These are phyloP conservation scores for Drosophila tanythrix DNA, from an alignment of 2,888 invertebrate species.

Conservation along the genomic window DNA sequence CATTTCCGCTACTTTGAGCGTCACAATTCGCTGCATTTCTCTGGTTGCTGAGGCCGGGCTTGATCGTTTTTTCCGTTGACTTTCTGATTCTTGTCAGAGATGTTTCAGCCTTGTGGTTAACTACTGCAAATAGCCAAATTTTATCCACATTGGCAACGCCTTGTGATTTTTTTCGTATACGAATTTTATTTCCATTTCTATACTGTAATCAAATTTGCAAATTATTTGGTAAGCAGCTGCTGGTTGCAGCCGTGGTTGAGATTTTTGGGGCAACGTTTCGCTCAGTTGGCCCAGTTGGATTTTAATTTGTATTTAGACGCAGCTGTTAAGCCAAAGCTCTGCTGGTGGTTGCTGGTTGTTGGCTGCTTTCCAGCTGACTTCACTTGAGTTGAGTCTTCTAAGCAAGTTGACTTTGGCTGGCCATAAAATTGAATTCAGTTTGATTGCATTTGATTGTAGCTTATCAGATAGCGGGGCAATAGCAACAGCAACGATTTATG, in stretches of 20 bases:
- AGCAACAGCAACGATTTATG: constrained; percentile 62
- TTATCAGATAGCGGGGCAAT: constrained; percentile 64
- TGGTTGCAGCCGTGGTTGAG: constrained; percentile 8
- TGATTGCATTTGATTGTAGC: constrained; percentile 80
- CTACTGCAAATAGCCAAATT: constrained; percentile 24
- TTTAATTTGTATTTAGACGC: constrained; percentile 73
- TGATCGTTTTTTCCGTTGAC: constrained; percentile 25
- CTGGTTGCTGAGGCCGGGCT: neutral
- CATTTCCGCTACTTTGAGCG: constrained; percentile 47
- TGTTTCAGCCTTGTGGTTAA: constrained; percentile 15
- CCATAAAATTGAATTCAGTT: constrained; percentile 78
- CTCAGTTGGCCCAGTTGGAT: constrained; percentile 37
- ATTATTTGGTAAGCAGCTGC: constrained; percentile 60
- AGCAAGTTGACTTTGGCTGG: constrained; percentile 49
- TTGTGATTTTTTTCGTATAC: constrained; percentile 21
- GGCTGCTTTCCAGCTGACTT: constrained; percentile 68
- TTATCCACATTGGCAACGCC: constrained; percentile 26
- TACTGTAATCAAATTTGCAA: constrained; percentile 66
- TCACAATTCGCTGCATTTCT: constrained; percentile 70
- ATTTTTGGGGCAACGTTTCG: constrained; percentile 35
- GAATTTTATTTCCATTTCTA: constrained; percentile 13
- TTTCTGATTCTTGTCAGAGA: constrained; percentile 35
- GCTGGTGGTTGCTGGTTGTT: constrained; percentile 9
- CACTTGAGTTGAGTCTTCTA: constrained; percentile 68
- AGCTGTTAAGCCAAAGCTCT: constrained; percentile 56